These are phyloP conservation scores for Helicoverpa armigera DNA, from an alignment of 1,140 invertebrate species.

Conservation along the genomic window DNA sequence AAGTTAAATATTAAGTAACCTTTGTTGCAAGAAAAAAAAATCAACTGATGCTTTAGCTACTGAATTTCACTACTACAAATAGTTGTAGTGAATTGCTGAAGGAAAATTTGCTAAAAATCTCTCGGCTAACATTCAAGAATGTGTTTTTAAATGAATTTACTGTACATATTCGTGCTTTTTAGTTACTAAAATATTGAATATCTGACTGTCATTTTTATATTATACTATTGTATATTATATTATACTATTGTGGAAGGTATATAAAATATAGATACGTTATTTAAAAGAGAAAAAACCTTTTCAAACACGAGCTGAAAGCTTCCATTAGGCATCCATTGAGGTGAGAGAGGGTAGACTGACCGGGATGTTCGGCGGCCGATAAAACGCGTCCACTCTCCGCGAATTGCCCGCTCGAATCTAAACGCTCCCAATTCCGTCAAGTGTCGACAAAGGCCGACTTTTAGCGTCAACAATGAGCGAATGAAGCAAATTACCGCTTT, in stretches of 20 bases:
- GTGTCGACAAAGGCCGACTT: constrained; percentile 82
- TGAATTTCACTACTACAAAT: too few species aligned
- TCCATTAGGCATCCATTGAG: constrained; percentile 71
- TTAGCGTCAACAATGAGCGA: constrained; percentile 82
- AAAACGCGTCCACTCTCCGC: constrained; percentile 77
- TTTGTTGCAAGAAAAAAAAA: too few species aligned
- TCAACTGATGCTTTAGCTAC: too few species aligned
- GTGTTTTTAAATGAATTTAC: too few species aligned
- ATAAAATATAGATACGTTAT: constrained; percentile 35
- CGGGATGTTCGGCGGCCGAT: constrained; percentile 53
- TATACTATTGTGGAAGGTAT: background rate
- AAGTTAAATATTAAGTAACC: too few species aligned
- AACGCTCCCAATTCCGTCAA: constrained; percentile 83
- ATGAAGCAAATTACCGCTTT: constrained; percentile 84
- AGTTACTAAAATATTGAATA: background rate
- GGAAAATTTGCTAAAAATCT: too few species aligned
- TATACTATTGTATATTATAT: background rate
- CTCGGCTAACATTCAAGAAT: too few species aligned
- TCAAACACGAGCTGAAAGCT: constrained; percentile 59
- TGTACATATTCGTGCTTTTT: too few species aligned
- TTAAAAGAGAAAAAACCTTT: constrained; percentile 56
- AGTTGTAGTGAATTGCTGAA: too few species aligned
- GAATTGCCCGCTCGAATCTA: constrained; percentile 82
- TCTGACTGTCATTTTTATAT: background rate
- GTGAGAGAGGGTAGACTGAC: constrained; percentile 56